Conservation (phyloP, 2,888 invertebrate genomes). For the Spilosoma lubricipeda region DNA sequence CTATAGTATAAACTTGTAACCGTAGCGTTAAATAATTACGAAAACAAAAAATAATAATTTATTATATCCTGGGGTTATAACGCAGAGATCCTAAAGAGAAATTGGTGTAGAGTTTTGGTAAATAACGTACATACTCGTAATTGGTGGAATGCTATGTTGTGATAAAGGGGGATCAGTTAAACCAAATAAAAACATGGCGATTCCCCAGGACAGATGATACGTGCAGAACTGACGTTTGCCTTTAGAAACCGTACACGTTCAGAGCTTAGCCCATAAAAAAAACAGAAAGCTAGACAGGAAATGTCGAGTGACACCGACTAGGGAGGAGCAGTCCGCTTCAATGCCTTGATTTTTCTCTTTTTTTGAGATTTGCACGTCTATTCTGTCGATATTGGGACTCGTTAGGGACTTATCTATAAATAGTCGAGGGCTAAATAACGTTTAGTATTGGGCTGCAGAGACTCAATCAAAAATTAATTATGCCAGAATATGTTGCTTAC, state of each 20-base stretch:
- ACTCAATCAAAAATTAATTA: slow-evolving; percentile 67
- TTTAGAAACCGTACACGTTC: slow-evolving; percentile 14
- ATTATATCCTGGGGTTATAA: not conserved
- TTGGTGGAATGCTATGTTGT: not conserved
- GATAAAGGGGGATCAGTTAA: not conserved
- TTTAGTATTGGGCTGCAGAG: slow-evolving; percentile 33
- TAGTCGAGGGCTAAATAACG: slow-evolving; percentile 32
- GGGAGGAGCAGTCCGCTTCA: slow-evolving; percentile 39
- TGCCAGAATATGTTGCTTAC: slow-evolving; percentile 41
- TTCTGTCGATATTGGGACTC: slow-evolving; percentile 56
- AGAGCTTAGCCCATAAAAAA: slow-evolving; percentile 31
- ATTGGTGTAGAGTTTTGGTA: not conserved
- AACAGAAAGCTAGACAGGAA: slow-evolving; percentile 34
- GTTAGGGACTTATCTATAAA: slow-evolving; percentile 54
- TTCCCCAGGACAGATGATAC: slow-evolving; percentile 1
- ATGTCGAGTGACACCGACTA: slow-evolving; percentile 53
- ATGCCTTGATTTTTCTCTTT: slow-evolving; percentile 53
- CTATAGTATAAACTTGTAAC: too few species aligned
- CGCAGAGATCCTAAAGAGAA: not conserved
- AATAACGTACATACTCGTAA: not conserved
- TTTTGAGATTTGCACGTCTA: slow-evolving; percentile 64
- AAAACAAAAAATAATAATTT: not conserved
- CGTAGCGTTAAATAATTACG: not conserved
- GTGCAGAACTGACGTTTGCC: slow-evolving; percentile 15
- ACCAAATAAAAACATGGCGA: slow-evolving; percentile 1